Base-by-base conservation (phyloP, 1,140 invertebrate genomes). In the Drosophila lini region DNA sequence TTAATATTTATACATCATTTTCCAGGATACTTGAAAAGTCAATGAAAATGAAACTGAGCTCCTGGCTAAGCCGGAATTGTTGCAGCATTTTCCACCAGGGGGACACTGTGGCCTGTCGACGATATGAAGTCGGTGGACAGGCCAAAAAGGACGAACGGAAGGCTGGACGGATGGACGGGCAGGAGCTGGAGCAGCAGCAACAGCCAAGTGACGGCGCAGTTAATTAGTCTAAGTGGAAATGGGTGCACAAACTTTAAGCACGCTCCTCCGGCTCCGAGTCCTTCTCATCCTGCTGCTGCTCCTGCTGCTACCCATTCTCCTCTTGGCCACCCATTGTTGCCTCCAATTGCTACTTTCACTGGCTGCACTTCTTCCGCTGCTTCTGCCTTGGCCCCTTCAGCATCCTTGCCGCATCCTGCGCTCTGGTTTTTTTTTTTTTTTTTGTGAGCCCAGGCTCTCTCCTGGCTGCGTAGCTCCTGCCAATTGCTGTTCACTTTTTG, bases 221-320 rank as follows among this genome's bases (percentile, higher is more conserved):
- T 88, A 88, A 88, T 88, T 88, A 88, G 83, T 88, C 83, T 88
- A 88, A 88, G 83, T 88, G 83, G 80, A 88, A 88, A 80, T 88
- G 77, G 77, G 75, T 78, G 76, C 82, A 81, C 82, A 85, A 85
- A 85, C 82, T 86, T 85, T 53, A 86, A 86, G 82, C 56, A 74
- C 32, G 19, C 55, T 56, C 68, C 65, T 56, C 53, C 22, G 53
- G 41, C 61, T 61, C 38, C 13, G 28, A 50, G 28, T 50, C 19
- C 47, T 50, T 31, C 25, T 9, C 45, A n/a, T 25, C 6, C 44
- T 25, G 13, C 50, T 19, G 31, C 22, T 9, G 3, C n/a, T 16
- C 15, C 25, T n/a, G 1, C 25, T n/a, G 1, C 45, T 16, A 9
- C 32, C n/a, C 38, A 1, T 13, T 4, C 57, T 10, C 28, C 36